A percentile compares a stretch with the other conserved stretches of the same genome.
Evolutionary conservation across 2,888 invertebrate species (phyloP).

Genomic region (Trachelus troglodyta): DNA sequence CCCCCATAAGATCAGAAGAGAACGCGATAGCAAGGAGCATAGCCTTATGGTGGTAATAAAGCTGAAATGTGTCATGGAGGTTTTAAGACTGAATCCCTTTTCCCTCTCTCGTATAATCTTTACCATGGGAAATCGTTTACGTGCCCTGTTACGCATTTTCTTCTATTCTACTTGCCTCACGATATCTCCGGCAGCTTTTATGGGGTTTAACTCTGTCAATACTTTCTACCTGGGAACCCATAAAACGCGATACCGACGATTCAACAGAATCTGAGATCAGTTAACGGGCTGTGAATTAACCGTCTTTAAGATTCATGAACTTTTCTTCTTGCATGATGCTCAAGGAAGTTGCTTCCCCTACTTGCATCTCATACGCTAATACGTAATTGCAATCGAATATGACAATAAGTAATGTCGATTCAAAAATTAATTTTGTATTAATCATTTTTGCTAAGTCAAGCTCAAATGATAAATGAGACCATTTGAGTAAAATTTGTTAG

Average conservation of each 20-base stretch:
- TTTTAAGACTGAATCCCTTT: neutral
- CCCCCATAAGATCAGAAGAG: slow-evolving; percentile 44
- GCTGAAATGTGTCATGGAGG: slow-evolving; percentile 2
- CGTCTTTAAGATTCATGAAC: neutral
- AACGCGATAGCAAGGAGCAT: slow-evolving; percentile 40
- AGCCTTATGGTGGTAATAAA: neutral
- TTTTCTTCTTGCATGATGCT: neutral
- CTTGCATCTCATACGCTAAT: neutral
- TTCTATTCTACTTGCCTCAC: neutral
- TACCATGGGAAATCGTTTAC: neutral
- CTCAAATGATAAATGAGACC: neutral
- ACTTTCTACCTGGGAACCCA: neutral
- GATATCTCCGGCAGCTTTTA: slow-evolving; percentile 6
- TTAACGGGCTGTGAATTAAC: neutral
- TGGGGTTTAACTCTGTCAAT: neutral
- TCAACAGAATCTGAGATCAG: neutral
- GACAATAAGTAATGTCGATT: neutral
- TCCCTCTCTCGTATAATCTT: neutral
- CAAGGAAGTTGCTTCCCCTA: neutral
- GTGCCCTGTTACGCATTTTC: neutral
- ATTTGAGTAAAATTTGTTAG: neutral
- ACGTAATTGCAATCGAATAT: neutral
- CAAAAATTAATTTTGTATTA: neutral
- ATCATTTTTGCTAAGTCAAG: neutral
- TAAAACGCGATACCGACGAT: neutral